phyloP scores from a whole-genome alignment of 2,797 vertebrate species.

The Echeneis naucrates region DNA sequence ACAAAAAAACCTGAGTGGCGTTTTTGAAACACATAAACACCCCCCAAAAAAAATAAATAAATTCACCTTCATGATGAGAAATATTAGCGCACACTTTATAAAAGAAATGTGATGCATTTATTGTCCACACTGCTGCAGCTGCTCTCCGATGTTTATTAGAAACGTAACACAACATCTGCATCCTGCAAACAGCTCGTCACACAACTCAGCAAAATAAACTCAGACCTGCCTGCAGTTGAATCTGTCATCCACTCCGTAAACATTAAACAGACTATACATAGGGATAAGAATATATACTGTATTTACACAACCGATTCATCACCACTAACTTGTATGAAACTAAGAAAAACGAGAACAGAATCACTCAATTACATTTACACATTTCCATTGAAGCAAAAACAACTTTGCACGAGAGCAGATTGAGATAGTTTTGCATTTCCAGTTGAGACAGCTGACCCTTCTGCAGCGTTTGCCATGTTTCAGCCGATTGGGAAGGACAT shows the following conservation, averaged over 20 bases:
- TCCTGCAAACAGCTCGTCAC: slow-evolving; percentile 25
- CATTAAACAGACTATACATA: slow-evolving; percentile 56
- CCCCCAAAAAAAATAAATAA: no score
- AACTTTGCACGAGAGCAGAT: slow-evolving; percentile 36
- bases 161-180: slow-evolving; percentile 10
- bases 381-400: slow-evolving; percentile 37
- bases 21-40: no score
- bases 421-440: slow-evolving; percentile 78
- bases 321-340: slow-evolving; percentile 66
- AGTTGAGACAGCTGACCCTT: slow-evolving; percentile 72
- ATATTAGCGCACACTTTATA: slow-evolving; percentile 9
- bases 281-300: slow-evolving; percentile 51
- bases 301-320: slow-evolving; percentile 66
- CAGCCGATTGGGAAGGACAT: slow-evolving; percentile 38
- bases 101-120: slow-evolving; percentile 6
- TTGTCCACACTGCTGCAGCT: slow-evolving; percentile 8
- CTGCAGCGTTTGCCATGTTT: slow-evolving; percentile 20
- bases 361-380: slow-evolving; percentile 35
- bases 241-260: slow-evolving; percentile 62
- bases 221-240: slow-evolving; percentile 73
- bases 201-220: slow-evolving; percentile 44
- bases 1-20: no score
- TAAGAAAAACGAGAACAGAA: slow-evolving; percentile 44
- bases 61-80: slow-evolving; percentile 45
- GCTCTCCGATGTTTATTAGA: slow-evolving; percentile 10